Percentiles rank a stretch among this genome's conserved stretches.
Conservation (phyloP, 2,797 vertebrate species). For the Helicolenus hilgendorfi region DNA sequence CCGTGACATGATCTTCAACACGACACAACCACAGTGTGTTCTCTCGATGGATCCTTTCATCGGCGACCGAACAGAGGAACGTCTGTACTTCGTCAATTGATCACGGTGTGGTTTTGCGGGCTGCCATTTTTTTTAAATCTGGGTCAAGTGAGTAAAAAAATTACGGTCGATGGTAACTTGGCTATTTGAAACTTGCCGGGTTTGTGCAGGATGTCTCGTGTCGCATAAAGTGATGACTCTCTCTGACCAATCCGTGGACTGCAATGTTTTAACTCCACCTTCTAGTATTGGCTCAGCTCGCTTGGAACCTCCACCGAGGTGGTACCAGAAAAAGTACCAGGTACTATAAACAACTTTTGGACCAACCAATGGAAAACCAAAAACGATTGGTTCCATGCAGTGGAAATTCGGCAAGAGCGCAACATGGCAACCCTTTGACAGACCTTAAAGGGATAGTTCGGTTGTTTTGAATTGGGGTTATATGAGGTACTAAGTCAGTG, state of each 20-base stretch:
- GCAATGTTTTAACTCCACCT: not conserved
- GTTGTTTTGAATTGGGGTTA: not conserved
- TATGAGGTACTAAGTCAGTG: not conserved
- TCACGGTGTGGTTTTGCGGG: not conserved
- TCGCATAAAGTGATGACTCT: not conserved
- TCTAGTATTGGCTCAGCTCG: not conserved
- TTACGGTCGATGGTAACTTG: no score
- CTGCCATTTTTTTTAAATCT: no score
- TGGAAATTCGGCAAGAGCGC: not conserved
- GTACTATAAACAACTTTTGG: not conserved
- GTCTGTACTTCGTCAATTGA: not conserved
- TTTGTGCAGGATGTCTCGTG: not conserved
- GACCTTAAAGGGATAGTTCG: not conserved
- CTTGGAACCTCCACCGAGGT: not conserved
- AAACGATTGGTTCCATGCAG: not conserved
- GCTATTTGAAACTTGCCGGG: not conserved
- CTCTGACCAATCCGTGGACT: not conserved
- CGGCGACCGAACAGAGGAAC: not conserved
- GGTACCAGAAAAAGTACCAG: not conserved
- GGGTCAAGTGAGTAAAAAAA: no score
- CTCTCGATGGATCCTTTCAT: not conserved
- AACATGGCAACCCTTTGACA: not conserved
- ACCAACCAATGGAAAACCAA: not conserved
- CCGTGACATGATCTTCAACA: not conserved
- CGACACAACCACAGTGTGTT: not conserved